Evolutionary conservation across 2,113 vertebrate species (phyloP), one percentile per base, ranked within the genome.

Genomic region (Bagarius yarrelli): DNA sequence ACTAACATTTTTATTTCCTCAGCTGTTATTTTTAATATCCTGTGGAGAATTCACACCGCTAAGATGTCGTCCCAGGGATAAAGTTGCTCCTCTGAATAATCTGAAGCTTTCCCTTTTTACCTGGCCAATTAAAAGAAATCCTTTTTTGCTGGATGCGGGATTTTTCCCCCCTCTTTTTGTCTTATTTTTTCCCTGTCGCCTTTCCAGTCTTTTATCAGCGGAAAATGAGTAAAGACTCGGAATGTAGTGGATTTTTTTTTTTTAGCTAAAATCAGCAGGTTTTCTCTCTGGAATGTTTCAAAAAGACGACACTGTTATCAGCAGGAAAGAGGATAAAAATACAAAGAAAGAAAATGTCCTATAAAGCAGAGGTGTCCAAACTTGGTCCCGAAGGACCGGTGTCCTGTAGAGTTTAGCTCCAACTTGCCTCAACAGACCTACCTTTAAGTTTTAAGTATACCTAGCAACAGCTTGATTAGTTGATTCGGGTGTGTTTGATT

Each of bases 71-170:
- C 11, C 14, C 1, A 15, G 8, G 44, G 44, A 50, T 27, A 69
- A 70, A 70, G 67, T 47, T 47, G 36, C 66, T 69, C 36, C 9
- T 70, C 44, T 71, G 44, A 71, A 27, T 16, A 25, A 67, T 69
- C 18, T 18, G 19, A 44, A 27, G 23, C n/a, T 52, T 14, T 34
- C 34, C 21, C 77, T 70, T 69, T 30, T 67, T 78, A 78, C 76
- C 78, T 16, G 50, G n/a, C 14, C 13, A 53, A 79, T 79, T 57
- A 79, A 64, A 60, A 61, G 23, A 23, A 27, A 52, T 34, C 9
- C 34, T 60, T 73, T 47, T 80, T 27, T 80, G 79, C 81, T 85
- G 81, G 27, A 75, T 55, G 50, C 59, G 61, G 34, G 76, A 69
- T 55, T 78, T 57, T 55, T 60, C 34, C 59, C 14, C 3, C 19